Conservation (phyloP, 64 coral and sea anemone genomes). For the Acropora tenuis region DNA sequence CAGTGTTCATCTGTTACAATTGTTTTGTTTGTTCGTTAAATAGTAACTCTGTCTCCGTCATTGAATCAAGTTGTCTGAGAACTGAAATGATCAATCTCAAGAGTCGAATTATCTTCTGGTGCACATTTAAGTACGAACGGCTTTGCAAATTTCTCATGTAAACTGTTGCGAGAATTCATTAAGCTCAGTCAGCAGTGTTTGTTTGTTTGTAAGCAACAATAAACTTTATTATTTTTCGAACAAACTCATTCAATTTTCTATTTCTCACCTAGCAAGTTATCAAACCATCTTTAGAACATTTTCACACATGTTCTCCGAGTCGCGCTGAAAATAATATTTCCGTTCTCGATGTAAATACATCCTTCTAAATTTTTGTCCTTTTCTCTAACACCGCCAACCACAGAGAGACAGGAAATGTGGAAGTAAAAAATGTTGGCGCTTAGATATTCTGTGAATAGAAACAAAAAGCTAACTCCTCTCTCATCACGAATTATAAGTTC, state of each 20-base stretch:
- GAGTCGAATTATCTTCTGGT: too few relatives aligned
- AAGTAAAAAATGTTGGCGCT: not conserved
- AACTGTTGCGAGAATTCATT: not conserved
- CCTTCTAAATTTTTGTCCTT: too few relatives aligned
- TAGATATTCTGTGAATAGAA: constrained; percentile 25
- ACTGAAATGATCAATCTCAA: too few relatives aligned
- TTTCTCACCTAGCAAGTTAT: not conserved
- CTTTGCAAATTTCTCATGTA: not conserved
- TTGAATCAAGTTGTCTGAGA: too few relatives aligned
- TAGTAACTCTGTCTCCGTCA: not conserved
- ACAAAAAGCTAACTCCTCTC: constrained; percentile 45
- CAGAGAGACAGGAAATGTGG: constrained; percentile 18
- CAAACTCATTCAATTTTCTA: not conserved
- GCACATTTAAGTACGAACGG: too few relatives aligned
- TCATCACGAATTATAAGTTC: constrained; percentile 43
- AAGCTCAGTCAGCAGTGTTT: not conserved
- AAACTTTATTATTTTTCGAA: constrained; percentile 1
- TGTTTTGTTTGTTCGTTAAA: constrained; percentile 19
- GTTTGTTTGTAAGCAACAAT: constrained; percentile 29
- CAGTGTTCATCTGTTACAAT: not conserved
- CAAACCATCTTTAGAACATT: not conserved
- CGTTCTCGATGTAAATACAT: not conserved
- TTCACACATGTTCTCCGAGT: not conserved
- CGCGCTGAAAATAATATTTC: too few relatives aligned
- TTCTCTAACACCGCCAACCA: not conserved